phyloP scores from a whole-genome alignment of 2,888 invertebrate species.

The Entomobrya multifasciata region DNA sequence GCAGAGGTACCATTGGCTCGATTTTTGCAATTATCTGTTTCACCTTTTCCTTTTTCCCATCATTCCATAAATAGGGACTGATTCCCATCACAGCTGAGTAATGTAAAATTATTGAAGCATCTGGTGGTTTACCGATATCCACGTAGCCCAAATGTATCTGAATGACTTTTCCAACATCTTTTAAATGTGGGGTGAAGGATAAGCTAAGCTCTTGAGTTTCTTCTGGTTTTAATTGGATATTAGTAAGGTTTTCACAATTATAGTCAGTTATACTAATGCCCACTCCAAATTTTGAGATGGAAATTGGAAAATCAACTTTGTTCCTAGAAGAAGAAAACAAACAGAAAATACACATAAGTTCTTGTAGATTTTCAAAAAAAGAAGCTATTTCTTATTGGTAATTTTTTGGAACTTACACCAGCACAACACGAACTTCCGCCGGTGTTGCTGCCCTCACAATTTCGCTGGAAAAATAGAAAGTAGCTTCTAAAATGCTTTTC shows the following conservation, averaged over 20 bases:
- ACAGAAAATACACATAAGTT: background rate
- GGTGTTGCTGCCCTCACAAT: constrained; percentile 50
- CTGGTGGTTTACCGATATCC: constrained; percentile 77
- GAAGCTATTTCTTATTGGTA: no score
- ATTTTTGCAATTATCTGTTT: constrained; percentile 70
- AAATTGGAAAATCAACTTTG: constrained; percentile 66
- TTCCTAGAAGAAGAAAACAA: constrained; percentile 63
- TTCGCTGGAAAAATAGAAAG: constrained; percentile 72
- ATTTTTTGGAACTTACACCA: constrained; percentile 63
- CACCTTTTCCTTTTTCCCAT: constrained; percentile 59
- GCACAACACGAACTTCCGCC: constrained; percentile 66
- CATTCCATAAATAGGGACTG: constrained; percentile 73
- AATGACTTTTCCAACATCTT: constrained; percentile 76
- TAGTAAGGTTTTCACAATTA: constrained; percentile 48
- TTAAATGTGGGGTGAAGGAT: constrained; percentile 64
- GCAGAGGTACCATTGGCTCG: constrained; percentile 74
- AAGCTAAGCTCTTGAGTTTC: constrained; percentile 67
- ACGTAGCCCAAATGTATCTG: constrained; percentile 77
- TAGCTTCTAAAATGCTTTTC: constrained; percentile 73
- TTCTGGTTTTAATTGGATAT: constrained; percentile 66
- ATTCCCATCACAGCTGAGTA: constrained; percentile 67
- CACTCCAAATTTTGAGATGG: constrained; percentile 73
- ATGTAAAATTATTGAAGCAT: constrained; percentile 76
- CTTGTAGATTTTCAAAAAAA: no score
- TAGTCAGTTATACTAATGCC: constrained; percentile 76